Percentiles rank a stretch among this genome's conserved stretches.
Evolutionary conservation across 2,888 invertebrate genomes (phyloP).

Genomic region (Galerucella pusilla): DNA sequence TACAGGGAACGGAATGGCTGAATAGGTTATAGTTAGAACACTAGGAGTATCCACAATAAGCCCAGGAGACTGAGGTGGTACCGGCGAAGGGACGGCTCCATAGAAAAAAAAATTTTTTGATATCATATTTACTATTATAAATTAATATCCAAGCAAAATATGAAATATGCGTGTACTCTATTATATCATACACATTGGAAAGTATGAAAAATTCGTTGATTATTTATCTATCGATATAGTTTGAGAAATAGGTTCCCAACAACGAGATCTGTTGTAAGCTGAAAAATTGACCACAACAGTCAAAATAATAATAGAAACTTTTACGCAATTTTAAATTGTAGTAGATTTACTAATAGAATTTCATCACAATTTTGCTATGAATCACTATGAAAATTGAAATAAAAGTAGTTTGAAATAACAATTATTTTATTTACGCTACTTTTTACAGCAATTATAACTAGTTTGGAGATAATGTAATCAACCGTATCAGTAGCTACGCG

Average conservation of each 20-base stretch:
- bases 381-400: background rate
- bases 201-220: background rate
- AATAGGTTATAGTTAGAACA: no score
- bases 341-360: background rate
- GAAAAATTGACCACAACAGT: background rate
- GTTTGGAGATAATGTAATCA: constrained; percentile 6
- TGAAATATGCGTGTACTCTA: no score
- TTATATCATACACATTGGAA: background rate
- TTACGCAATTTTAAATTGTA: background rate
- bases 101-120: no score
- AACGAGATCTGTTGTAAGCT: background rate
- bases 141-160: no score
- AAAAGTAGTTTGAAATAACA: background rate
- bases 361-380: background rate
- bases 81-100: no score
- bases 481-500: constrained; percentile 8
- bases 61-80: no score
- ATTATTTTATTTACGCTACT: constrained; percentile 5
- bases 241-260: background rate
- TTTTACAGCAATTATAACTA: constrained; percentile 10
- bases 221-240: background rate
- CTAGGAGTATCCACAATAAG: no score
- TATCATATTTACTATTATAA: no score
- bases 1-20: no score
- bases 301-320: background rate